Percentiles rank a stretch among this genome's conserved stretches.
phyloP scores from a whole-genome alignment of 1,140 invertebrate species.

The Hormaphis cornu region DNA sequence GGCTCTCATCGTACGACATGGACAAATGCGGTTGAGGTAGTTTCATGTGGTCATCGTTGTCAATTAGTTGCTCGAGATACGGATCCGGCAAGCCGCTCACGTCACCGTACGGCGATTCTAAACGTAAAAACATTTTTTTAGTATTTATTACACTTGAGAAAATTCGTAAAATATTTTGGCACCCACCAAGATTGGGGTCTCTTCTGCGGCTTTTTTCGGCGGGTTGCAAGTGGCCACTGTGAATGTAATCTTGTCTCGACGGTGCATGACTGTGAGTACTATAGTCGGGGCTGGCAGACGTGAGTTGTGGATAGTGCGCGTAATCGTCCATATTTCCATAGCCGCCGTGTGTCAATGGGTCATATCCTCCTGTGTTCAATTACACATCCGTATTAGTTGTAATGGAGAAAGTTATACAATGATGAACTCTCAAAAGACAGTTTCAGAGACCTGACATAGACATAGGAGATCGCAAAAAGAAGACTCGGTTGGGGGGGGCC shows the following conservation, averaged over 20 bases:
- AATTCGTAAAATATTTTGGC: neutral
- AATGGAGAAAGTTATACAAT: too few species aligned
- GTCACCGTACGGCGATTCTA: constrained; percentile 86
- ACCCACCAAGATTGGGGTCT: constrained; percentile 30
- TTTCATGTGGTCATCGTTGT: constrained; percentile 47
- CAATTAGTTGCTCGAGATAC: constrained; percentile 67
- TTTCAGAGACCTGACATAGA: too few species aligned
- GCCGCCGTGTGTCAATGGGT: constrained; percentile 65
- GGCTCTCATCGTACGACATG: constrained; percentile 79
- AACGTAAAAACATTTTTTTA: too few species aligned
- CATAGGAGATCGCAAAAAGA: too few species aligned
- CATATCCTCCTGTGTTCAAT: constrained; percentile 56
- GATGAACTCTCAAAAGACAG: too few species aligned
- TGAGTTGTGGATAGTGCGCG: constrained; percentile 66
- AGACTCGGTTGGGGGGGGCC: too few species aligned
- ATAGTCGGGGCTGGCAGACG: constrained; percentile 48
- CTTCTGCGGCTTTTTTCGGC: constrained; percentile 29
- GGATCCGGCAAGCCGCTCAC: constrained; percentile 80
- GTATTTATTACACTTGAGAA: neutral
- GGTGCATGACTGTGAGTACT: constrained; percentile 56
- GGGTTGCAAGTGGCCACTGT: constrained; percentile 45
- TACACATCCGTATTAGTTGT: too few species aligned
- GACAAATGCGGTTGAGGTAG: constrained; percentile 69
- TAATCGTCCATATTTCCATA: constrained; percentile 78
- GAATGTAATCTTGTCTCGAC: constrained; percentile 66